Evolutionary conservation across 2,888 invertebrate genomes (phyloP), one percentile per base, ranked within the genome.

Genomic region (Agonum fuliginosum): DNA sequence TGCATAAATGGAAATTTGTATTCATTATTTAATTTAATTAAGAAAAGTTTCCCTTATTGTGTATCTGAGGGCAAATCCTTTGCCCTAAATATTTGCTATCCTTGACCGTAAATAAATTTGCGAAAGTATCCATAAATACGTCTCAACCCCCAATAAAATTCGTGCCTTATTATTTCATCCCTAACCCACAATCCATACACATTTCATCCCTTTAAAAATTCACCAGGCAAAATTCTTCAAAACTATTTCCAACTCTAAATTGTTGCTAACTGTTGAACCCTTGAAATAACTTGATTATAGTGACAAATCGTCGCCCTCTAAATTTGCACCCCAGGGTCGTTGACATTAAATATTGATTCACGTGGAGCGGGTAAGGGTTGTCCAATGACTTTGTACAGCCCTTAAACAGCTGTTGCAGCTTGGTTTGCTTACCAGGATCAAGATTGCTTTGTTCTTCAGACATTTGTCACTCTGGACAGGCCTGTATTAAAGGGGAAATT

Each of bases 321-420:
- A 54, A 22, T 54, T 12, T 24, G 10, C n/a, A 10, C 12, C 24
- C 54, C 48, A 27, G 3, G 71, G 71, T 71, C 71, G 54, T 51
- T 51, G 71, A 71, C 71, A 71, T 34, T 17, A 34, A 51, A 17
- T 71, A 71, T 71, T 71, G 71, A 71, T 71, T 71, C 27, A 30
- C n/a, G 30, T n/a, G 20, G 51, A 27, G 27, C 14, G 3, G 20
- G 27, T 48, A 3, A 54, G 20, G 51, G 46, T 8, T 27, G 27
- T 17, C 51, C 27, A 30, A 51, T 8, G 5, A 12, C 6, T 30
- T 58, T 30, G 12, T 12, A 24, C 30, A 71, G 14, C 71, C 41
- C 43, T 27, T 10, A 48, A 71, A 71, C 71, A 71, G 37, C 54
- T 51, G 71, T 71, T 71, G 34, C 20, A 27, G 17, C 1, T 14